These are phyloP conservation scores for Pseudachorutes palmiensis DNA, from an alignment of 1,140 invertebrate species.

Conservation along the genomic window DNA sequence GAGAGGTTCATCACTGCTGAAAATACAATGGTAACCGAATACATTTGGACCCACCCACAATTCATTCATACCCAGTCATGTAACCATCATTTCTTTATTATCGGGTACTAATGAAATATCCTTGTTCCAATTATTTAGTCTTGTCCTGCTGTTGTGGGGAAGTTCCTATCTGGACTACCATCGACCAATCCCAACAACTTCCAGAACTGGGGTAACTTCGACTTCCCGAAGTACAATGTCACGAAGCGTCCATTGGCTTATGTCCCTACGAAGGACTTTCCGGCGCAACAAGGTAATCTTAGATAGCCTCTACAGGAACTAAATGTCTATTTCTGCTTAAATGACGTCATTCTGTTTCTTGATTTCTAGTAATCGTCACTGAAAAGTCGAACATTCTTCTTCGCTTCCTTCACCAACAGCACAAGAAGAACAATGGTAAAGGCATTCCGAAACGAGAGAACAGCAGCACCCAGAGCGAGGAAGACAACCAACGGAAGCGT, in stretches of 20 bases:
- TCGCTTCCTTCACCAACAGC: slow-evolving; percentile 84
- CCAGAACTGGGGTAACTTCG: slow-evolving; percentile 35
- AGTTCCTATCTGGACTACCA: slow-evolving; percentile 83
- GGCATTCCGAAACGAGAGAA: background rate
- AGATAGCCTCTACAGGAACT: background rate
- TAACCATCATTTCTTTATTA: background rate
- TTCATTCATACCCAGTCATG: too few relatives aligned
- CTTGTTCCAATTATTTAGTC: background rate
- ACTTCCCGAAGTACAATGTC: slow-evolving; percentile 30
- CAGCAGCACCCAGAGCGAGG: slow-evolving; percentile 9
- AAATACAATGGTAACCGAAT: too few relatives aligned
- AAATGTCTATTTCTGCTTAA: background rate
- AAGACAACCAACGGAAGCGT: slow-evolving; percentile 27
- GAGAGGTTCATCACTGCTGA: too few relatives aligned
- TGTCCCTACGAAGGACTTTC: slow-evolving; percentile 31
- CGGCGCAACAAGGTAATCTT: slow-evolving; percentile 29
- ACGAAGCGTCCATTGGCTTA: slow-evolving; percentile 29
- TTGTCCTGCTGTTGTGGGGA: slow-evolving; percentile 49
- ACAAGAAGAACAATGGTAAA: slow-evolving; percentile 67
- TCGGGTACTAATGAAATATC: background rate
- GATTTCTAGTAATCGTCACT: slow-evolving; percentile 75
- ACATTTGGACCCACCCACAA: too few relatives aligned
- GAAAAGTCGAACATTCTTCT: slow-evolving; percentile 89
- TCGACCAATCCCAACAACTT: slow-evolving; percentile 86
- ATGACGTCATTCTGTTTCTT: slow-evolving; percentile 30